Base-by-base conservation (phyloP, 1,140 invertebrate species). In the Myzus persicae region DNA sequence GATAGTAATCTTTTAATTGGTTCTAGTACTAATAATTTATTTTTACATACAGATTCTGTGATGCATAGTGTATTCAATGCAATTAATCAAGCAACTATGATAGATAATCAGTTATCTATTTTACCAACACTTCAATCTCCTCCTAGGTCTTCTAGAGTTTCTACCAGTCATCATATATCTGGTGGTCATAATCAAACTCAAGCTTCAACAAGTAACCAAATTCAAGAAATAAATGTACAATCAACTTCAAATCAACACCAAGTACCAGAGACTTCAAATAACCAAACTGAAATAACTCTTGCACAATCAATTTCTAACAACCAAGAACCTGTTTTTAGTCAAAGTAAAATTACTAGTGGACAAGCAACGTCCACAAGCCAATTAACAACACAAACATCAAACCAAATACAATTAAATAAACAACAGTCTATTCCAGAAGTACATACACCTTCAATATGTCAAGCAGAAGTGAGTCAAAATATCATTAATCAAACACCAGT, bases 251-350 rank as follows among this genome's bases (percentile, higher is more conserved):
- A 93, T 67, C 85, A 54, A 26, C 59, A 82, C 6, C 90, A 91
- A 93, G 67, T 76, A 48, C 31, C 93, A 82, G 94, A 94, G 81
- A 92, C 91, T 40, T 94, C 76, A 40, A 91, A 94, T 54, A 94
- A 94, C 93, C 85, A 94, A 42, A 90, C 93, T 84, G 91, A 94
- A 89, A 67, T 48, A 82, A 93, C 81, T 42, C 42, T 42, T 38
- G 51, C 93, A 22, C 76, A 89, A 84, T 93, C 94, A 84, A 84
- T 93, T 90, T 93, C 93, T 4, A 90, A 51, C 82, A 92, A 93
- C 26, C 93, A 94, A 93, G 93, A 85, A 22, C 54, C 36, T 42
- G 81, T 90, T 31, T 5, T 59, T 40, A 94, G 92, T 46, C 46
- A 85, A 93, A 48, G 46, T 40, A 84, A 93, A 36, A 26, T 81